Conservation (phyloP, 2,888 invertebrate genomes). For the Archaeoteleia sp. region DNA sequence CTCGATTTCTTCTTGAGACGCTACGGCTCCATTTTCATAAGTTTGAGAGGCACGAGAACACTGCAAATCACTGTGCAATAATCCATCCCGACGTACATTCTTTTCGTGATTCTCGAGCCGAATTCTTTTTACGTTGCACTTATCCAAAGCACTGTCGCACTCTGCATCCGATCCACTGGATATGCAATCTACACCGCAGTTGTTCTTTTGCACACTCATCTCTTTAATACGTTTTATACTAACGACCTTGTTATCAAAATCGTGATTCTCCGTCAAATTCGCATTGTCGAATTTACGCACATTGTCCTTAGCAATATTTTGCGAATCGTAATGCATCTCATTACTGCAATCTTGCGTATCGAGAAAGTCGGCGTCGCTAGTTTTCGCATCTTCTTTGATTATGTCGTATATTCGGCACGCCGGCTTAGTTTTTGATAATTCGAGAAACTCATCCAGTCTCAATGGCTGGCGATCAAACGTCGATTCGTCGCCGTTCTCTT, state of each 20-base stretch:
- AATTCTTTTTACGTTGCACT: conserved; percentile 74
- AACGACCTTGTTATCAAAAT: conserved; percentile 74
- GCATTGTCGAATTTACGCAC: conserved; percentile 65
- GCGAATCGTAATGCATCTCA: too few species aligned
- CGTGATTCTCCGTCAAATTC: conserved; percentile 72
- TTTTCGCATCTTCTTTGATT: conserved; percentile 77
- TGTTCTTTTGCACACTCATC: conserved; percentile 73
- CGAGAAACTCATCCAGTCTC: conserved; percentile 56
- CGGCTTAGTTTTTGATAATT: conserved; percentile 64
- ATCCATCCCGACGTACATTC: conserved; percentile 67
- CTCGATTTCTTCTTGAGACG: too few species aligned
- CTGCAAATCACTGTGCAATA: conserved; percentile 57
- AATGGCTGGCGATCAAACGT: conserved; percentile 53
- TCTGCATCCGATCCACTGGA: conserved; percentile 69
- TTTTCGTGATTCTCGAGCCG: conserved; percentile 72
- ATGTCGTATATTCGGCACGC: conserved; percentile 75
- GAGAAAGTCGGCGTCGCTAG: conserved; percentile 78
- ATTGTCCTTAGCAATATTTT: too few species aligned
- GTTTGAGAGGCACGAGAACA: too few species aligned
- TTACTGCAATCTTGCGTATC: too few species aligned
- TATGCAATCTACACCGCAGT: conserved; percentile 61
- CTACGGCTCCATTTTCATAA: too few species aligned
- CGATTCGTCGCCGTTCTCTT: conserved; percentile 58
- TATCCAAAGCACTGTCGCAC: conserved; percentile 68
- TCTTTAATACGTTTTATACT: conserved; percentile 76